phyloP scores from a whole-genome alignment of 2,113 vertebrate genomes.

The Pampusana beccarii region DNA sequence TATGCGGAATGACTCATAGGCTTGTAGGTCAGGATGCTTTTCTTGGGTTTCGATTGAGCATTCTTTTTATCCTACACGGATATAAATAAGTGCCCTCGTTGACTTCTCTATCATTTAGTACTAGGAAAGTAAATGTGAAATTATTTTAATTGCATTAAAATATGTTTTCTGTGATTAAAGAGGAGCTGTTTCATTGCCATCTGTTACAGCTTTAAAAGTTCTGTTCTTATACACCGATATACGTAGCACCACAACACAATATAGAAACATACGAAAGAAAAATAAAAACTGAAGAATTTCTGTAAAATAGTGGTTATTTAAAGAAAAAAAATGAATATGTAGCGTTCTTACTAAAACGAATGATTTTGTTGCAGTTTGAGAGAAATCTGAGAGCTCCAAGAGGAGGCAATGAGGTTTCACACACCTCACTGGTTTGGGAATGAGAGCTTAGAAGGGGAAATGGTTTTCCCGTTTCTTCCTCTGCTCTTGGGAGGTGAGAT shows the following conservation, averaged over 20 bases:
- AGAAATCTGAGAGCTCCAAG: background rate
- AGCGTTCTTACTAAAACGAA: background rate
- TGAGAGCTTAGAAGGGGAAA: background rate
- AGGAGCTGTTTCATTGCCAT: background rate
- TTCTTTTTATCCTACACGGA: background rate
- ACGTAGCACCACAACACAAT: background rate
- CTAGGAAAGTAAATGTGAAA: background rate
- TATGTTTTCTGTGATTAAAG: background rate
- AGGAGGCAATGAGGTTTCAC: background rate
- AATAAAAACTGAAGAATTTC: background rate
- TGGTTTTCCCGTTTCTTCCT: background rate
- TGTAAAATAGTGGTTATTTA: background rate
- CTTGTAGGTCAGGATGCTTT: conserved; percentile 33
- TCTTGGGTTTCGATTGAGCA: conserved; percentile 16
- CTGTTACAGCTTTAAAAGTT: background rate
- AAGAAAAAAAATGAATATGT: background rate
- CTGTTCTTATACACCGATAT: background rate
- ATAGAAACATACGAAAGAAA: background rate
- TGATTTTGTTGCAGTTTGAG: background rate
- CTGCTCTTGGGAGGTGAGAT: background rate
- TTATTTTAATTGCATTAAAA: background rate
- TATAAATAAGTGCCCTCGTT: background rate
- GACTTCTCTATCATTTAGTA: background rate
- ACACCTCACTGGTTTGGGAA: background rate
- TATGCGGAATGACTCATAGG: background rate